Percentiles rank a stretch among this genome's conserved stretches.
Conservation (phyloP, 2,888 invertebrate species). For the Lasioglossum marginatum region DNA sequence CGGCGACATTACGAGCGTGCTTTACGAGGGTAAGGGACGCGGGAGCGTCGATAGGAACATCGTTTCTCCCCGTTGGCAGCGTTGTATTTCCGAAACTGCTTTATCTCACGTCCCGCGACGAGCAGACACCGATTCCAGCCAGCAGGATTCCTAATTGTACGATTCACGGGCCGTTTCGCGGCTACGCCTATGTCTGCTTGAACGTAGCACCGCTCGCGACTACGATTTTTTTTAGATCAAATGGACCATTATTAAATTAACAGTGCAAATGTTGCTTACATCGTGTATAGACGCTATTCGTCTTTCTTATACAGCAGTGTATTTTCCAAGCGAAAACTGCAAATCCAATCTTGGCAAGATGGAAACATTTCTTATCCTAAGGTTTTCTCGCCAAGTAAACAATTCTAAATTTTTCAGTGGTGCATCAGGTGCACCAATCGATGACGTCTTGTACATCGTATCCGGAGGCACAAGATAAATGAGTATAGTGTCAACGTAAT, state of each 20-base stretch:
- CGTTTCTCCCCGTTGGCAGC: neutral
- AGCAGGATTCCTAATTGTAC: neutral
- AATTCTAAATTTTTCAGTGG: neutral
- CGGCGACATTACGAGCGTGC: neutral
- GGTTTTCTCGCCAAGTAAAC: neutral
- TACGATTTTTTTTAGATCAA: neutral
- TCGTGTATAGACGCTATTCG: too few relatives aligned
- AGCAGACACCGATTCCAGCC: neutral
- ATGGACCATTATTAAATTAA: neutral
- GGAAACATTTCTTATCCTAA: neutral
- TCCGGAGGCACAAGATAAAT: neutral
- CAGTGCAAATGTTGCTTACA: neutral
- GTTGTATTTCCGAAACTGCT: neutral
- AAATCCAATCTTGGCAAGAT: neutral
- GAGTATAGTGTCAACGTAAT: neutral
- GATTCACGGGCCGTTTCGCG: neutral
- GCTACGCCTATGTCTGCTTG: neutral
- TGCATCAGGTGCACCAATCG: neutral
- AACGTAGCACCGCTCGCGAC: neutral
- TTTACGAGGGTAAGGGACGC: neutral
- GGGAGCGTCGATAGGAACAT: neutral
- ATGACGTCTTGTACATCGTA: neutral
- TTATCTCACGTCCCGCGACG: neutral
- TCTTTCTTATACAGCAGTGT: too few relatives aligned
- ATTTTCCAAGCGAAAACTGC: too few relatives aligned